Conservation (phyloP, 1,140 invertebrate species). For the Euura lappo region DNA sequence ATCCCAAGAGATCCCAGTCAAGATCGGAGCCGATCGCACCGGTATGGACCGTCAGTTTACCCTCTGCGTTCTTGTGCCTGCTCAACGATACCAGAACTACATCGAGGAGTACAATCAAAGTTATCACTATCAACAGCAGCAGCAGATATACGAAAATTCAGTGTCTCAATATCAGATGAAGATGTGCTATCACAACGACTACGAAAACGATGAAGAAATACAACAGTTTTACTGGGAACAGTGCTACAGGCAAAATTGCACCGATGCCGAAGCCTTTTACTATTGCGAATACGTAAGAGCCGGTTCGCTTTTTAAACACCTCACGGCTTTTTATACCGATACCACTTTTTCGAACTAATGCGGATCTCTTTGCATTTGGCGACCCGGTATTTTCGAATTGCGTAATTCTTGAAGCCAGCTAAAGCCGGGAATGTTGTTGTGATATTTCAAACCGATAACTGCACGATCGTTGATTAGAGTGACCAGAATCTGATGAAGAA, state of each 20-base stretch:
- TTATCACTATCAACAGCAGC: slow-evolving; percentile 37
- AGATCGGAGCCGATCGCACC: slow-evolving; percentile 32
- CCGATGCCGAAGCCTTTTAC: slow-evolving; percentile 56
- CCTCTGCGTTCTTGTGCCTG: slow-evolving; percentile 58
- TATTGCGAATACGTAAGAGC: slow-evolving; percentile 60
- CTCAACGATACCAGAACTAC: slow-evolving; percentile 56
- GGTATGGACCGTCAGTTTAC: slow-evolving; percentile 61
- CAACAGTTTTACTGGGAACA: slow-evolving; percentile 60
- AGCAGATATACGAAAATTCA: slow-evolving; percentile 57
- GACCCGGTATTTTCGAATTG: no score
- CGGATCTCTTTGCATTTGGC: no score
- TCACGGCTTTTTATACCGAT: no score
- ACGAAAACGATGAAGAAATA: slow-evolving; percentile 59
- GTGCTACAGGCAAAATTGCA: slow-evolving; percentile 52
- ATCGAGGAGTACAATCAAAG: slow-evolving; percentile 39
- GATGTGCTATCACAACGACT: slow-evolving; percentile 60
- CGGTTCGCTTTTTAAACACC: no score
- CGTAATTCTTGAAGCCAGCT: no score
- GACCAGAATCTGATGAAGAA: no score
- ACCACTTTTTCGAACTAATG: no score
- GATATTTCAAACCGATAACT: no score
- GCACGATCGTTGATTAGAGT: no score
- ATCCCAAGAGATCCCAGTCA: slow-evolving; percentile 9
- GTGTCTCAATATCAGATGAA: slow-evolving; percentile 57
- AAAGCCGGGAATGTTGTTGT: no score